A percentile compares a stretch with the other conserved stretches of the same genome.
Conservation (phyloP, 2,888 invertebrate species). For the Drosophila monieri region DNA sequence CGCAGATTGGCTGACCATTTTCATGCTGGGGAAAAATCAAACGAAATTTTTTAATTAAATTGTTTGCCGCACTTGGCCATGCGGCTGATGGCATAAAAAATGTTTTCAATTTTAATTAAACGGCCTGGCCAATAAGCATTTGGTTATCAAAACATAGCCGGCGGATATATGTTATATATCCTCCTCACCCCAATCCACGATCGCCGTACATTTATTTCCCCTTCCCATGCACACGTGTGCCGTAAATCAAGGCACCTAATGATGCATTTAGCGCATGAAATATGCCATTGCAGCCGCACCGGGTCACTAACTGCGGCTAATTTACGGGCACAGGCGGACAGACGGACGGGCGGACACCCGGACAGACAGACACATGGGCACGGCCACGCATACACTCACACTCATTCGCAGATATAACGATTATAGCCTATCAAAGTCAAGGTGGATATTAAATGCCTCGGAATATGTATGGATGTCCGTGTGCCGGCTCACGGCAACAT, state of each 20-base stretch:
- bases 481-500: conserved; percentile 18
- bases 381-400: conserved; percentile 27
- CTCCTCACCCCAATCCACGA: not conserved
- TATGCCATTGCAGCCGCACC: conserved; percentile 76
- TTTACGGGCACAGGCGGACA: conserved; percentile 54
- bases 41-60: conserved; percentile 75
- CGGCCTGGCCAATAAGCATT: conserved; percentile 12
- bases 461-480: conserved; percentile 64
- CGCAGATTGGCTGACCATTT: conserved; percentile 56
- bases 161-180: conserved; percentile 9
- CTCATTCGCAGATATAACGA: conserved; percentile 29
- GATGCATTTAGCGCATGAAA: conserved; percentile 78
- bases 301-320: conserved; percentile 77
- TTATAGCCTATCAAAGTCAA: conserved; percentile 78
- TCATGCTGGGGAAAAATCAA: conserved; percentile 49
- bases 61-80: conserved; percentile 50
- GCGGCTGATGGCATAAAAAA: conserved; percentile 24
- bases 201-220: not conserved
- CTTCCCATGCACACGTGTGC: conserved; percentile 50
- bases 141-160: conserved; percentile 8
- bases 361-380: conserved; percentile 15
- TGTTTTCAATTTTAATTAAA: conserved; percentile 49
- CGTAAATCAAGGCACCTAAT: conserved; percentile 76
- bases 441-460: conserved; percentile 73
- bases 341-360: not conserved